A percentile compares a stretch with the other conserved stretches of the same genome.
These are phyloP conservation scores for Channallabes apus DNA, from an alignment of 2,797 vertebrate species.

Conservation along the genomic window DNA sequence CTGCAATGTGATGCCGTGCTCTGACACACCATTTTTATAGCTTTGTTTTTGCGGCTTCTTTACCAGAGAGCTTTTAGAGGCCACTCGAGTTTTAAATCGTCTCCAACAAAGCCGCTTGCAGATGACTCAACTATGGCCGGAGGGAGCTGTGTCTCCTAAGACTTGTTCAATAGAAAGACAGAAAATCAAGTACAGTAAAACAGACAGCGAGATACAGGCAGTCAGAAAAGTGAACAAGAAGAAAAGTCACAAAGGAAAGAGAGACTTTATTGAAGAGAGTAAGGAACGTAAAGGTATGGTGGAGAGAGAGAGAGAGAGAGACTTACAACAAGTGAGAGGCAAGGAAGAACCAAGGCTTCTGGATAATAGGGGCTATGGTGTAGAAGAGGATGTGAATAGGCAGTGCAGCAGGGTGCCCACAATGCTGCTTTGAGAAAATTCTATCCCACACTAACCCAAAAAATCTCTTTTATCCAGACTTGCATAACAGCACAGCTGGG, in stretches of 20 bases:
- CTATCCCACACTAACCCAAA: conserved; percentile 33
- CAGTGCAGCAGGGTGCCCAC: conserved; percentile 27
- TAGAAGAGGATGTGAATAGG: background rate
- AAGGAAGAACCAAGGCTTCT: conserved; percentile 15
- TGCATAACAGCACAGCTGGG: conserved; percentile 16
- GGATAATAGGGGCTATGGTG: background rate
- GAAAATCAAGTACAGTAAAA: conserved; percentile 9
- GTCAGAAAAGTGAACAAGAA: conserved; percentile 3
- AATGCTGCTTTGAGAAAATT: conserved; percentile 49
- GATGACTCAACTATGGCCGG: conserved; percentile 23
- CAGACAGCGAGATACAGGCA: background rate
- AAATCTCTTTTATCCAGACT: conserved; percentile 30
- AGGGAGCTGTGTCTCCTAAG: conserved; percentile 24
- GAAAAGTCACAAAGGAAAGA: background rate
- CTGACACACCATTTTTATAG: conserved; percentile 28
- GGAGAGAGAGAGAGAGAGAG: conserved; percentile 1
- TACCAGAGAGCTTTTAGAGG: conserved; percentile 40
- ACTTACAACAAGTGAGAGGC: conserved; percentile 5
- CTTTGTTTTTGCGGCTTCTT: conserved; percentile 30
- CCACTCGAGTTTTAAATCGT: conserved; percentile 34
- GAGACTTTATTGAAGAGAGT: background rate
- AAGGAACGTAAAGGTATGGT: background rate
- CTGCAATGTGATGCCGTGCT: conserved; percentile 26
- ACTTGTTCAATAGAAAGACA: conserved; percentile 24
- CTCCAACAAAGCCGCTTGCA: conserved; percentile 28